Percentiles rank a stretch among this genome's conserved stretches.
Evolutionary conservation across 2,888 invertebrate genomes (phyloP).

Genomic region (Lepidocyrtinus sp.): DNA sequence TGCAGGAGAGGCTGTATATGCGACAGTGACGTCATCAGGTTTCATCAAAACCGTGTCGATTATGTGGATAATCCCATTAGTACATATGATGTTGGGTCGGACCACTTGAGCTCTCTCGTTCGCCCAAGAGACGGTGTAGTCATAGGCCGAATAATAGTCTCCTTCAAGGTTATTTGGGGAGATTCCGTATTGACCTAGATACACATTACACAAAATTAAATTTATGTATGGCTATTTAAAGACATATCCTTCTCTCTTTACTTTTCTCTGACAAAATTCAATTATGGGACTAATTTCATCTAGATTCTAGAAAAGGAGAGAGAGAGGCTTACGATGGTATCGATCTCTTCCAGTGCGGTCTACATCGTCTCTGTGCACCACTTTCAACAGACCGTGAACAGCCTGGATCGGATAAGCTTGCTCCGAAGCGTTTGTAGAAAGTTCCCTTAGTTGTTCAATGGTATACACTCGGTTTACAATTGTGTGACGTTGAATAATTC

Average conservation of each 20-base stretch:
- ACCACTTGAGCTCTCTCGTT: slow-evolving; percentile 87
- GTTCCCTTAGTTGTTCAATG: slow-evolving; percentile 82
- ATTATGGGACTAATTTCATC: background rate
- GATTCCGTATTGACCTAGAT: slow-evolving; percentile 52
- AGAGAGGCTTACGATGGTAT: slow-evolving; percentile 49
- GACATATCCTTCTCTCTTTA: background rate
- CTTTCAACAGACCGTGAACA: slow-evolving; percentile 63
- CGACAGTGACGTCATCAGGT: slow-evolving; percentile 85
- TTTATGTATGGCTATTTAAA: background rate
- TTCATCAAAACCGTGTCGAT: slow-evolving; percentile 90
- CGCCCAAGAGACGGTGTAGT: slow-evolving; percentile 89
- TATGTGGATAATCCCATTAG: slow-evolving; percentile 95
- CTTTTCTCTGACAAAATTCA: background rate
- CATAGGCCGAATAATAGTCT: slow-evolving; percentile 71
- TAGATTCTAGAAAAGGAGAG: background rate
- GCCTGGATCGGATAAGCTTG: slow-evolving; percentile 62
- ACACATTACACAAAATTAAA: background rate
- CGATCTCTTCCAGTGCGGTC: slow-evolving; percentile 44
- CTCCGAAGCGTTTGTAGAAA: slow-evolving; percentile 79
- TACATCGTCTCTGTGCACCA: slow-evolving; percentile 62
- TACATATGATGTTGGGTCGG: slow-evolving; percentile 94
- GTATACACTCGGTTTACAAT: slow-evolving; percentile 87
- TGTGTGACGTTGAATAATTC: slow-evolving; percentile 90
- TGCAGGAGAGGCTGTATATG: slow-evolving; percentile 33
- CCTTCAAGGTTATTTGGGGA: slow-evolving; percentile 43